These are phyloP conservation scores for Cephonodes hylas DNA, from an alignment of 2,888 invertebrate genomes.

Conservation along the genomic window DNA sequence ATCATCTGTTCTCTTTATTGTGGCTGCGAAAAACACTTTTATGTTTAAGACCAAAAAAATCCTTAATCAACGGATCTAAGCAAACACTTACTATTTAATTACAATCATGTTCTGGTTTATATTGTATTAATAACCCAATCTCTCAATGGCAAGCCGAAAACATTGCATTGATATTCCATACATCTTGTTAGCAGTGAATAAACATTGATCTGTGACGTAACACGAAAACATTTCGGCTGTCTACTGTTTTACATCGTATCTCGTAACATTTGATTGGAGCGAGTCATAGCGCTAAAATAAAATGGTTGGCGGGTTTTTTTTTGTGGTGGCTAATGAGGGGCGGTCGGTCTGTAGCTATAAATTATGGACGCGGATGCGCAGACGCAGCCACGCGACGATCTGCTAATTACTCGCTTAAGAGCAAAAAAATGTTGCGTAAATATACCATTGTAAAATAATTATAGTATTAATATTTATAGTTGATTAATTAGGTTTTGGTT, in stretches of 20 bases:
- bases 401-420: conserved; percentile 29
- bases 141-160: background rate
- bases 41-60: too few relatives aligned
- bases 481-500: background rate
- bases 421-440: conserved; percentile 18
- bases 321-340: conserved; percentile 57
- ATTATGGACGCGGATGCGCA: conserved; percentile 53
- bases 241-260: conserved; percentile 23
- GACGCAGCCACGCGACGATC: conserved; percentile 52
- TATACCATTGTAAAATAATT: conserved; percentile 3
- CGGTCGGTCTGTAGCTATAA: conserved; percentile 47
- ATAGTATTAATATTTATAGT: background rate
- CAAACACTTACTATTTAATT: background rate
- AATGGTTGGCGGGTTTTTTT: conserved; percentile 47
- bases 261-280: conserved; percentile 32
- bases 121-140: background rate
- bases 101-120: background rate
- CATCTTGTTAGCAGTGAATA: conserved; percentile 2
- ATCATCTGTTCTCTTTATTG: too few relatives aligned
- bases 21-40: too few relatives aligned
- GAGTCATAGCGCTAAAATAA: conserved; percentile 52
- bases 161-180: background rate
- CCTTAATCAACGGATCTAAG: background rate
- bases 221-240: background rate
- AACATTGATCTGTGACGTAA: background rate